Percentiles rank a stretch among this genome's conserved stretches.
Conservation (phyloP, 2,888 invertebrate species). For the Muschampia plurimacula region DNA sequence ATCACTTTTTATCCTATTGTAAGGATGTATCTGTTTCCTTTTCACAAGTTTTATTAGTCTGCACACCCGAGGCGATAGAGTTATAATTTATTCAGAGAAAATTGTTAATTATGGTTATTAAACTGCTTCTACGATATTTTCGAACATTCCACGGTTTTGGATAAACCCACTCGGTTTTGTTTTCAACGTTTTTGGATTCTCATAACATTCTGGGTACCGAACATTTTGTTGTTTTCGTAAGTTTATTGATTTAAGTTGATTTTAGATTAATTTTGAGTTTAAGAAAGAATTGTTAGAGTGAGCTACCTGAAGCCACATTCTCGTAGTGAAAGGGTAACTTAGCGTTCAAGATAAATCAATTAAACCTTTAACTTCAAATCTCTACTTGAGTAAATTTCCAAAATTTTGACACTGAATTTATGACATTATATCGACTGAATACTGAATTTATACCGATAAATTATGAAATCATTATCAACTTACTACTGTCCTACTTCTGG, state of each 20-base stretch:
- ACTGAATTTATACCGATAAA: too few species aligned
- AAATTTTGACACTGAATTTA: too few species aligned
- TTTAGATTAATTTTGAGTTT: too few species aligned
- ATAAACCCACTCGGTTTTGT: conserved; percentile 7
- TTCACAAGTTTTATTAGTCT: conserved; percentile 61
- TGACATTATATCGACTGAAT: too few species aligned
- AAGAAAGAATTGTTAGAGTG: too few species aligned
- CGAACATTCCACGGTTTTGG: conserved; percentile 62
- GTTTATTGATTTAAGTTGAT: background rate
- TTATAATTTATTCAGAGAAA: conserved; percentile 75
- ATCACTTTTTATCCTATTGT: conserved; percentile 31
- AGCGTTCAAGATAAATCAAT: too few species aligned
- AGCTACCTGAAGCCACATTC: too few species aligned
- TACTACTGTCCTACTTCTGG: too few species aligned
- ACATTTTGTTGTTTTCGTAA: background rate
- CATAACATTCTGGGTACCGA: background rate
- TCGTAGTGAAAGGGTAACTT: too few species aligned
- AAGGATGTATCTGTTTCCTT: conserved; percentile 33
- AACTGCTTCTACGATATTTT: conserved; percentile 65
- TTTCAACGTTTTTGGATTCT: conserved; percentile 10
- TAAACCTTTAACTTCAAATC: too few species aligned
- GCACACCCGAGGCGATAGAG: conserved; percentile 72
- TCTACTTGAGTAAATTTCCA: too few species aligned
- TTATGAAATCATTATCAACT: too few species aligned
- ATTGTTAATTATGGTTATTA: conserved; percentile 79